Base-by-base conservation (phyloP, 2,797 vertebrate species). In the Mus caroli region DNA sequence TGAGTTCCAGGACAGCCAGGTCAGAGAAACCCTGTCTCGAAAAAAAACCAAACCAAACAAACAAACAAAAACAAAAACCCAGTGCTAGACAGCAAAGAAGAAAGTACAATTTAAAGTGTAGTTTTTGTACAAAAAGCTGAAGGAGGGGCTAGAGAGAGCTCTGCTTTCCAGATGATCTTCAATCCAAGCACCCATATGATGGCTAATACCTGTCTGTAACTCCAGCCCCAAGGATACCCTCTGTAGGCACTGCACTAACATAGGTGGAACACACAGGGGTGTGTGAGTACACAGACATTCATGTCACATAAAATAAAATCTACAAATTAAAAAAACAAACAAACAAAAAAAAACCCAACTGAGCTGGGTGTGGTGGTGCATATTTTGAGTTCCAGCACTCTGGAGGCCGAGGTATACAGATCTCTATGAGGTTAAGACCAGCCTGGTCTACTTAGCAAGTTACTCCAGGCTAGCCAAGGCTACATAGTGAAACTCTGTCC, bases 71-170 rank as follows among this genome's bases (percentile, higher is more conserved):
- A 43, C 2, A 43, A 5, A 43, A 43, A 5, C 4, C 40, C 40
- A 19, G 11, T 62, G 60, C 28, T 84, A 52, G 19, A 88, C 28
- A 60, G 67, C 24, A 24, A 87, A 69, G 43, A 34, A 93, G 69
- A 90, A 54, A 88, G 31, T 0, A 54, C 14, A 92, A 94, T 58
- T 73, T 69, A 77, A 95, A 88, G 69, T 58, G 50, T 88, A 13
- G 58, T 31, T 83, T 88, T 10, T 31, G 40, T 69, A 37, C 76
- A 34, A 83, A 88, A 83, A 56, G 14, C 24, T 46, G 17, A 84
- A 40, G n/a, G 54, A 26, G n/a, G 54, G 54, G 6, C 6, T 82
- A 34, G 54, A 82, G 79, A 82, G n/a, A 46, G 8, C 46, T 1
- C 46, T 46, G 46, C 46, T 46, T 46, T 46, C 46, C 46, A 46